phyloP scores from a whole-genome alignment of 2,797 vertebrate genomes.

The Dermochelys coriacea region DNA sequence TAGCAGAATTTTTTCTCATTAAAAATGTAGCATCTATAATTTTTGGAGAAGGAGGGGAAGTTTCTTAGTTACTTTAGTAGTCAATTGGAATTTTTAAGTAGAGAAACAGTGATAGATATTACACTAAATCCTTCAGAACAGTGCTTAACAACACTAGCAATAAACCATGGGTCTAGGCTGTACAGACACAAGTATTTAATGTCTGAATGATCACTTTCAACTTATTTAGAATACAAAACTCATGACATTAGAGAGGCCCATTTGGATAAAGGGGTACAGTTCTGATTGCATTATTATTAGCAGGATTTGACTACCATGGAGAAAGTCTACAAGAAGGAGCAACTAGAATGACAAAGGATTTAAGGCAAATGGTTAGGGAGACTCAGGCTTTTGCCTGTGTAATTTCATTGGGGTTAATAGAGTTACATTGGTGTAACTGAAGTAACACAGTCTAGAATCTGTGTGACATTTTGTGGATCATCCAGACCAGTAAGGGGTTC shows the following conservation, averaged over 20 bases:
- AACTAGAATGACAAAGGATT: not conserved
- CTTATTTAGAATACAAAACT: not conserved
- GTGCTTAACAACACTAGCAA: not conserved
- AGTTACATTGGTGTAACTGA: not conserved
- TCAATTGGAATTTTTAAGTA: not conserved
- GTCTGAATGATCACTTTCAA: not conserved
- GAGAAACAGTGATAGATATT: not conserved
- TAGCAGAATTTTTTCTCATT: not conserved
- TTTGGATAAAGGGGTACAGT: not conserved
- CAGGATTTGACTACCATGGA: constrained; percentile 8
- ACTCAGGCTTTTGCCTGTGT: constrained; percentile 27
- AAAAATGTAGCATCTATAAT: rapidly evolving
- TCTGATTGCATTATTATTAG: not conserved
- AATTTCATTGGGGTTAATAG: not conserved
- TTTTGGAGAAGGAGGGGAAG: not conserved
- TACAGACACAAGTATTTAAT: not conserved
- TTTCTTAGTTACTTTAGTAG: not conserved
- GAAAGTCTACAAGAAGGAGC: not conserved
- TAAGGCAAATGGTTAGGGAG: not conserved
- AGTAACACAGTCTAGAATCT: rapidly evolving
- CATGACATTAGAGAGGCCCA: not conserved
- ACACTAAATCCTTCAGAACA: not conserved
- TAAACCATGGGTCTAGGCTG: not conserved
- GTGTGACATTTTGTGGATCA: too few species aligned
- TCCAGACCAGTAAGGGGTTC: too few species aligned